A percentile compares a stretch with the other conserved stretches of the same genome.
phyloP scores from a whole-genome alignment of 1,140 invertebrate genomes.

The Teleogryllus occipitalis region DNA sequence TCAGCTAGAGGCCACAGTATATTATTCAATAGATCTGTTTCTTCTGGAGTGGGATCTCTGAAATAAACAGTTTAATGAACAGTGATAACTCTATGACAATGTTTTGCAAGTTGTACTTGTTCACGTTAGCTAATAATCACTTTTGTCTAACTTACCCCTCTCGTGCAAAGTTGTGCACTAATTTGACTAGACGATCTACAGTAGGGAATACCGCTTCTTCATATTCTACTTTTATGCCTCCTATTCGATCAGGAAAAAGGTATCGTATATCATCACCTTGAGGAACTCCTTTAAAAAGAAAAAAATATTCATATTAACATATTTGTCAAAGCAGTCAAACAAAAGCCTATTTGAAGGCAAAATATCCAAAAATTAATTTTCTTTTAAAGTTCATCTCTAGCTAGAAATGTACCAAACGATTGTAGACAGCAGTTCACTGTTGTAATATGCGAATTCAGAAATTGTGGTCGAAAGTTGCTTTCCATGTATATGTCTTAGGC shows the following conservation, averaged over 20 bases:
- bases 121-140: too few species aligned
- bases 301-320: neutral
- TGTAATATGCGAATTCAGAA: too few species aligned
- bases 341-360: too few species aligned
- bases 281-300: constrained; percentile 16
- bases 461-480: too few species aligned
- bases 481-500: too few species aligned
- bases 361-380: too few species aligned
- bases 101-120: neutral
- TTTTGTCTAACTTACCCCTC: constrained; percentile 13
- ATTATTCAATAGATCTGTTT: neutral
- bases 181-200: neutral
- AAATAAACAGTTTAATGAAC: neutral
- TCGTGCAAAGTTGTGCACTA: constrained; percentile 16
- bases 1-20: constrained; percentile 15
- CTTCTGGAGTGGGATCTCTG: constrained; percentile 18
- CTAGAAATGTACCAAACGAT: too few species aligned
- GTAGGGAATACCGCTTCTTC: constrained; percentile 9
- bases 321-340: too few species aligned
- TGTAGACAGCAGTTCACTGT: too few species aligned
- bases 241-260: constrained; percentile 15
- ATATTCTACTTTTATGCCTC: neutral
- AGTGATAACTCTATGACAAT: neutral
- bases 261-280: constrained; percentile 19
- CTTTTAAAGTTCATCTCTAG: too few species aligned